These are phyloP conservation scores for Uromys caudimaculatus DNA, from an alignment of 2,797 vertebrate species.

Conservation along the genomic window DNA sequence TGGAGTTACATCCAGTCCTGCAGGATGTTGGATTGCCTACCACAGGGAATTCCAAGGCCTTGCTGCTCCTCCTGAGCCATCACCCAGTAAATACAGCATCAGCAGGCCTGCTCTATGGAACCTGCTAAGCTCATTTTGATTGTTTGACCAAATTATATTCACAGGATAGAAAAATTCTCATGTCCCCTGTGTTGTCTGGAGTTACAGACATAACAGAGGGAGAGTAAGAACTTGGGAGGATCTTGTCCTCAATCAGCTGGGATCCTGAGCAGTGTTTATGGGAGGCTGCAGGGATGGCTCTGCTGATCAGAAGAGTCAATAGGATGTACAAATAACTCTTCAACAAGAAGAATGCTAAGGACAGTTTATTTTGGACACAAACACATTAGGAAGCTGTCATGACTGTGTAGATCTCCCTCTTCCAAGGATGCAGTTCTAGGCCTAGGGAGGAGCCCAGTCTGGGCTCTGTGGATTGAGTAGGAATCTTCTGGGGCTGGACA, in stretches of 20 bases:
- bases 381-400: neutral
- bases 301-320: neutral
- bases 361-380: slow-evolving; percentile 41
- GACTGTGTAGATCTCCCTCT: neutral
- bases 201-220: neutral
- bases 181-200: neutral
- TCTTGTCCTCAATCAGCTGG: neutral
- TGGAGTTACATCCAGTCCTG: neutral
- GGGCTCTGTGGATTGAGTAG: neutral
- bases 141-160: neutral
- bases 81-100: neutral
- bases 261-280: neutral
- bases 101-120: neutral
- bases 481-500: neutral
- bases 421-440: neutral
- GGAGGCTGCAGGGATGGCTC: too few species aligned
- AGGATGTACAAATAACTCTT: neutral
- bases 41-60: neutral
- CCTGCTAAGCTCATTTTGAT: neutral
- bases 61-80: neutral
- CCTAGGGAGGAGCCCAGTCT: neutral
- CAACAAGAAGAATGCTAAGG: neutral
- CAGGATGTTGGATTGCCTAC: neutral
- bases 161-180: neutral
- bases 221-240: neutral